Percentiles rank a stretch among this genome's conserved stretches.
phyloP scores from a whole-genome alignment of 2,797 vertebrate species.

The Clarias platycephalus region DNA sequence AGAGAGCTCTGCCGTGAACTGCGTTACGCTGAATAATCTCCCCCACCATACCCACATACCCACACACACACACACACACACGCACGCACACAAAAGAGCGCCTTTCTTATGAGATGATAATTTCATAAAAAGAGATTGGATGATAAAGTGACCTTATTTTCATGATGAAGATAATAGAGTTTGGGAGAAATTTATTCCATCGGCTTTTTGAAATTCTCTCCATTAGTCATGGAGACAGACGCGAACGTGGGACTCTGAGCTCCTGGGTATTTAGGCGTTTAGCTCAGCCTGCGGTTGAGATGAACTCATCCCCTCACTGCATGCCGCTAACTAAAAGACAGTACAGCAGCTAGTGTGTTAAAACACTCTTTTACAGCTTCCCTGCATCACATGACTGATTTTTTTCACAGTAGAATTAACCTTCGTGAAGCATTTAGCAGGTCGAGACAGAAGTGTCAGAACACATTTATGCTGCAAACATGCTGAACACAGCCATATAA shows the following conservation, averaged over 20 bases:
- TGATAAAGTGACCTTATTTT: slow-evolving; percentile 41
- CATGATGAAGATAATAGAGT: slow-evolving; percentile 42
- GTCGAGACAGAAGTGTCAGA: not conserved
- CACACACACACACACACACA: not conserved
- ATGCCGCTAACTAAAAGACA: not conserved
- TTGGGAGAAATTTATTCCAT: slow-evolving; percentile 25
- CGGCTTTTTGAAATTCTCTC: slow-evolving; percentile 25
- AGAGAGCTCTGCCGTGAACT: slow-evolving; percentile 16
- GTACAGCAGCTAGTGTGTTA: not conserved
- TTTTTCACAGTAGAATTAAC: not conserved
- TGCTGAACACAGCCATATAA: not conserved
- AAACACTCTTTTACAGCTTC: not conserved
- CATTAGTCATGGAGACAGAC: slow-evolving; percentile 29
- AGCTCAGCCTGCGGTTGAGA: slow-evolving; percentile 15
- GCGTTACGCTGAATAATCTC: slow-evolving; percentile 27
- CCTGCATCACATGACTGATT: not conserved
- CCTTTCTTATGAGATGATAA: slow-evolving; percentile 37
- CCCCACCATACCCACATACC: not conserved
- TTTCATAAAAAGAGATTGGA: slow-evolving; percentile 48
- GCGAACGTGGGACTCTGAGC: not conserved
- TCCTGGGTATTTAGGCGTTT: slow-evolving; percentile 30
- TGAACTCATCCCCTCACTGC: not conserved
- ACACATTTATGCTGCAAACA: not conserved
- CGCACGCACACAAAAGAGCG: not conserved
- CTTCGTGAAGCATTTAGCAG: not conserved